Conservation (phyloP, 2,888 invertebrate species). For the Invenusta paracnida region DNA sequence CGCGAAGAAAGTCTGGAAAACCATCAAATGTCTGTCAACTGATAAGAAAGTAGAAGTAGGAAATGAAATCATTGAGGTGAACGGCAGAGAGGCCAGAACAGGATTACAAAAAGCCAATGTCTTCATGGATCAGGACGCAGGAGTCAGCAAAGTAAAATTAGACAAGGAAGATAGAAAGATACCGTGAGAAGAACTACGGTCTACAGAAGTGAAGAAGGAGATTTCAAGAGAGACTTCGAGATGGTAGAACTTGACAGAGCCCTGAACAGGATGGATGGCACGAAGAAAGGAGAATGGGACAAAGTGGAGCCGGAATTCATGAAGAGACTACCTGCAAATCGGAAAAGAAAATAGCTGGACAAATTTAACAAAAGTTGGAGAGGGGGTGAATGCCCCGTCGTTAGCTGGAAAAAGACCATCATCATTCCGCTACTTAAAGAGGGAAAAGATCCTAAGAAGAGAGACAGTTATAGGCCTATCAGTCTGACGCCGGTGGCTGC, state of each 20-base stretch:
- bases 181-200: not conserved
- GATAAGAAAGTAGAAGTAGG: not conserved
- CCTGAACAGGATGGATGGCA: not conserved
- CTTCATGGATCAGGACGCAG: not conserved
- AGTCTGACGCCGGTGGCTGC: too few species aligned
- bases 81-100: not conserved
- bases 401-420: too few species aligned
- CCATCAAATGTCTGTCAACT: constrained; percentile 21
- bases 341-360: not conserved
- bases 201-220: not conserved
- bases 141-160: not conserved
- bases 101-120: not conserved
- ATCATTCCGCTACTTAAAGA: too few species aligned
- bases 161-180: not conserved
- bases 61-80: not conserved
- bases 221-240: not conserved
- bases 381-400: too few species aligned
- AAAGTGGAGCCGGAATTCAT: not conserved
- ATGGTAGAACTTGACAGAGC: not conserved
- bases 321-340: not conserved
- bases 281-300: not conserved
- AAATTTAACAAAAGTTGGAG: constrained; percentile 21
- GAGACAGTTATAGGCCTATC: too few species aligned
- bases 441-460: too few species aligned
- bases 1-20: constrained; percentile 13